These are phyloP conservation scores for Epiperipatus broadwayi DNA, from an alignment of 2,888 invertebrate genomes.

Conservation along the genomic window DNA sequence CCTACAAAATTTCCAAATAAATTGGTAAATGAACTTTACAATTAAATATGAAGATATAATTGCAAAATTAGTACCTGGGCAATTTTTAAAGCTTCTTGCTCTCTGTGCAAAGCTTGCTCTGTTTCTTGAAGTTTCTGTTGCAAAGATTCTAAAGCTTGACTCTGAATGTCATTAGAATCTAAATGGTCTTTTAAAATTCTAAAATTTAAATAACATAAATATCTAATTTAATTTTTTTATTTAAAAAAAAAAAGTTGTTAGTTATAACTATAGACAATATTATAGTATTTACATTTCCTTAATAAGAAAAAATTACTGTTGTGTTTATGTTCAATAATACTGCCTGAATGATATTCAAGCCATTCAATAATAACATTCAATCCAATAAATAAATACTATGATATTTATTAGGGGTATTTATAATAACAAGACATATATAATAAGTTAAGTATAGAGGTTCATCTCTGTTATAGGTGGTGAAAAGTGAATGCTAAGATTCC, in stretches of 20 bases:
- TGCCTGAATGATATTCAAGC: no score
- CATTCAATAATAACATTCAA: no score
- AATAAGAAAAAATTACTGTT: no score
- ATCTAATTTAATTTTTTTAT: not conserved
- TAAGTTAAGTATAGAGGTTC: no score
- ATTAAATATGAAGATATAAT: conserved; percentile 10
- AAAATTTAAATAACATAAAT: conserved; percentile 5
- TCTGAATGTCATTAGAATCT: conserved; percentile 30
- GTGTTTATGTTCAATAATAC: no score
- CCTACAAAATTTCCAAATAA: conserved; percentile 20
- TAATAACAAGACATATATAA: no score
- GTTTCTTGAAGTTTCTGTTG: conserved; percentile 30
- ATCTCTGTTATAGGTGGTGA: no score
- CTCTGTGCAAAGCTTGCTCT: conserved; percentile 28
- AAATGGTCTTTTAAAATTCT: conserved; percentile 31
- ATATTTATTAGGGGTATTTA: no score
- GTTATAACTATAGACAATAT: conserved; percentile 1
- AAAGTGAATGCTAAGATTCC: no score
- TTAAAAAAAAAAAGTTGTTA: not conserved
- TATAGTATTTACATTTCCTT: conserved; percentile 6
- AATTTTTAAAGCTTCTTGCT: conserved; percentile 25
- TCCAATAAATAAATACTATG: no score
- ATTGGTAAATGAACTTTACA: no score
- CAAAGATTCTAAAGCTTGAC: conserved; percentile 27
- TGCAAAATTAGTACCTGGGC: conserved; percentile 18